Evolutionary conservation across 2,113 vertebrate genomes (phyloP).

Genomic region (Hippotragus niger): DNA sequence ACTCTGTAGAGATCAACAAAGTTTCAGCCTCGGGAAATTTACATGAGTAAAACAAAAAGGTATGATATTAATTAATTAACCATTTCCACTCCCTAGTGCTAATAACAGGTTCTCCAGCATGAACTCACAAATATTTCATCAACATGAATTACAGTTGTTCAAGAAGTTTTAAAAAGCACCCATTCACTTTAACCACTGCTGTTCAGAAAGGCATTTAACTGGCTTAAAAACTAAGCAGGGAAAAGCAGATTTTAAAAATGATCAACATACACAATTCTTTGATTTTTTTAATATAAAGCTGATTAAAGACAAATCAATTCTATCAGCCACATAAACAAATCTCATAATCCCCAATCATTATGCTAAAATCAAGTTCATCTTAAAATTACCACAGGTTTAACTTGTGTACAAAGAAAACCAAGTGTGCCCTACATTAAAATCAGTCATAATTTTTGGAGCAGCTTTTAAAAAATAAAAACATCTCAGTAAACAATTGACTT

Average conservation of each 20-base stretch:
- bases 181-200: not conserved
- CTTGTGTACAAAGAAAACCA: not conserved
- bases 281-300: not conserved
- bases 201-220: not conserved
- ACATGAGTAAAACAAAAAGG: not conserved
- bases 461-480: not conserved
- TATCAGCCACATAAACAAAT: not conserved
- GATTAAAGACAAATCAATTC: not conserved
- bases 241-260: not conserved
- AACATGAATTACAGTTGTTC: not conserved
- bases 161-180: not conserved
- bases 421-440: not conserved
- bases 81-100: not conserved
- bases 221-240: not conserved
- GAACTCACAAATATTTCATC: not conserved
- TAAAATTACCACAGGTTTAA: not conserved
- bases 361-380: not conserved
- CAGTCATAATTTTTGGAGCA: not conserved
- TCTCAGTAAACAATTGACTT: not conserved
- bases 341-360: not conserved
- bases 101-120: not conserved
- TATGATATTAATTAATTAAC: not conserved
- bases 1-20: not conserved
- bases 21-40: not conserved
- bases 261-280: not conserved